phyloP scores from a whole-genome alignment of 2,113 vertebrate genomes.

The Melanostigma gelatinosum region DNA sequence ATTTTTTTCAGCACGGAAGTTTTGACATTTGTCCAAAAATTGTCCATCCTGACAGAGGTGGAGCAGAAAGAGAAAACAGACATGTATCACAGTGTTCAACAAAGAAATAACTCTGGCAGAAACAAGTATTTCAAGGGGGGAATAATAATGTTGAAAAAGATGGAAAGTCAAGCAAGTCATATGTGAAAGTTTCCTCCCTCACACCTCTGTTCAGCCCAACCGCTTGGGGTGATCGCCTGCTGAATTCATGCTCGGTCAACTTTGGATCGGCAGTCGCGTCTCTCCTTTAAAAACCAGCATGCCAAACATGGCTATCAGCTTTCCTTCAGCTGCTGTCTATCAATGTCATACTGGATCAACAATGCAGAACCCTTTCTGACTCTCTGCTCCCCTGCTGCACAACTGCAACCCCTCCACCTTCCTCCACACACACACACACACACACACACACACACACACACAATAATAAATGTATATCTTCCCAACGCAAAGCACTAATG shows the following conservation, averaged over 20 bases:
- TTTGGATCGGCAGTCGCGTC: conserved; percentile 83
- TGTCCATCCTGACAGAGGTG: conserved; percentile 22
- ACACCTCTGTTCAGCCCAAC: conserved; percentile 67
- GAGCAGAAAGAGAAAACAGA: conserved; percentile 34
- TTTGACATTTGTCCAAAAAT: conserved; percentile 25
- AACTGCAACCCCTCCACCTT: conserved; percentile 65
- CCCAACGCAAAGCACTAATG: neutral
- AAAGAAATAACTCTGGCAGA: conserved; percentile 56
- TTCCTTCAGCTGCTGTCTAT: conserved; percentile 86
- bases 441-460: neutral
- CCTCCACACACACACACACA: conserved; percentile 36
- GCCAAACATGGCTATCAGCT: conserved; percentile 87
- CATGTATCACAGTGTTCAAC: conserved; percentile 22
- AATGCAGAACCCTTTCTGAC: conserved; percentile 84
- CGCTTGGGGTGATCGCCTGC: conserved; percentile 78
- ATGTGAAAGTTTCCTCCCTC: conserved; percentile 72
- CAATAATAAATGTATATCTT: neutral
- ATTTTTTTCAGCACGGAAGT: conserved; percentile 30
- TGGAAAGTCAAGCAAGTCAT: conserved; percentile 71
- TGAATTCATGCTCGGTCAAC: conserved; percentile 83
- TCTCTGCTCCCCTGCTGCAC: conserved; percentile 77
- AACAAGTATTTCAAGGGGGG: conserved; percentile 56
- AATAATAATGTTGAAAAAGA: conserved; percentile 62
- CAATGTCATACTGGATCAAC: conserved; percentile 88
- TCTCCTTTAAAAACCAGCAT: conserved; percentile 84